A percentile compares a stretch with the other conserved stretches of the same genome.
phyloP scores from a whole-genome alignment of 2,888 invertebrate genomes.

The Rhodophaea formosa region DNA sequence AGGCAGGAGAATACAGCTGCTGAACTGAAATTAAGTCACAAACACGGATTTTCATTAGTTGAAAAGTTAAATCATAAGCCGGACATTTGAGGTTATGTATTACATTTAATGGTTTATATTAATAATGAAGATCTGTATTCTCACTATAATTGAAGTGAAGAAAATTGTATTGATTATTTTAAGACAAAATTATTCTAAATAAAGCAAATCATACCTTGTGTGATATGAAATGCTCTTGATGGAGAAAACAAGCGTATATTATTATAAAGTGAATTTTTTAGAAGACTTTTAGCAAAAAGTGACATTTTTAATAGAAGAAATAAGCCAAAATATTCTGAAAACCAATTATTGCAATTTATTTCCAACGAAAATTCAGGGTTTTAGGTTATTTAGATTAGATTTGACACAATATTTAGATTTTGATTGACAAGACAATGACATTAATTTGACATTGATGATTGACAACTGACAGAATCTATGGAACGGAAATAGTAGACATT shows the following conservation, averaged over 20 bases:
- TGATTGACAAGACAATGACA: not conserved
- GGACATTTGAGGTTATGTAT: not conserved
- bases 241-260: conserved; percentile 41
- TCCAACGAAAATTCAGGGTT: not conserved
- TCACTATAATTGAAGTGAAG: not conserved
- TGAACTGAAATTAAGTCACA: conserved; percentile 46
- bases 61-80: not conserved
- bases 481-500: too few species aligned
- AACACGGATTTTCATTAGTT: too few species aligned
- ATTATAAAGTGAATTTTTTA: conserved; percentile 36
- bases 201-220: conserved; percentile 42
- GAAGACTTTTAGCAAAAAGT: conserved; percentile 42
- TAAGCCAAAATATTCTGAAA: conserved; percentile 12
- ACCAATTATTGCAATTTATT: not conserved
- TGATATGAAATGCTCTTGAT: conserved; percentile 39
- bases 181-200: too few species aligned
- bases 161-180: not conserved
- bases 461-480: too few species aligned
- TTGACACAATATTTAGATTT: too few species aligned
- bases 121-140: too few species aligned
- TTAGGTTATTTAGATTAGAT: conserved; percentile 11
- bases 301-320: conserved; percentile 42
- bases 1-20: conserved; percentile 77
- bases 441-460: too few species aligned
- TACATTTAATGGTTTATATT: too few species aligned